Evolutionary conservation across 2,797 vertebrate genomes (phyloP).

Genomic region (Salmo trutta): DNA sequence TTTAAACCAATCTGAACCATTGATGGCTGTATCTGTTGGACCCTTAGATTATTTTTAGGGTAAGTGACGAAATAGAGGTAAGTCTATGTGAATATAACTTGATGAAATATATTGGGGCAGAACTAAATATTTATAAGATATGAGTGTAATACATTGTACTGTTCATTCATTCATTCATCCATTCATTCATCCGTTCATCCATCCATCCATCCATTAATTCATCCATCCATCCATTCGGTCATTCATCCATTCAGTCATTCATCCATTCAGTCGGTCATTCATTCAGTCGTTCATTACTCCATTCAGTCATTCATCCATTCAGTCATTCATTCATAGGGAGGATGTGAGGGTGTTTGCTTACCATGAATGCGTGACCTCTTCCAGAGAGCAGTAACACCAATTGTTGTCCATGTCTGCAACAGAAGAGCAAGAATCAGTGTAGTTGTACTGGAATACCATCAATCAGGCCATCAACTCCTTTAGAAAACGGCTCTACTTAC

Average conservation of each 20-base stretch:
- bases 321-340: not conserved
- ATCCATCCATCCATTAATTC: accelerated
- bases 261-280: no score
- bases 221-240: no score
- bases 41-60: no score
- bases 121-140: no score
- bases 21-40: no score
- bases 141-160: no score
- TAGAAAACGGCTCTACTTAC: conserved; percentile 75
- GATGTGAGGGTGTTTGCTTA: conserved; percentile 61
- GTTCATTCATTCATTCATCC: no score
- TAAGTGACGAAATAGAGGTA: not conserved
- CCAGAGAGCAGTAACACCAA: conserved; percentile 87
- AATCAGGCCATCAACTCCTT: not conserved
- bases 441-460: not conserved
- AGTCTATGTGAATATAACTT: not conserved
- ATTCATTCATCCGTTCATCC: no score
- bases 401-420: conserved; percentile 89
- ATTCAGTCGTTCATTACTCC: not conserved
- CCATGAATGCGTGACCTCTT: conserved; percentile 82
- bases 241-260: no score
- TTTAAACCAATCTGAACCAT: not conserved
- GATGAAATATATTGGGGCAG: no score
- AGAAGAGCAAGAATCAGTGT: conserved; percentile 36
- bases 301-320: no score